Percentiles rank a stretch among this genome's conserved stretches.
Conservation (phyloP, 2,113 vertebrate species). For the Sylvilagus bachmani region DNA sequence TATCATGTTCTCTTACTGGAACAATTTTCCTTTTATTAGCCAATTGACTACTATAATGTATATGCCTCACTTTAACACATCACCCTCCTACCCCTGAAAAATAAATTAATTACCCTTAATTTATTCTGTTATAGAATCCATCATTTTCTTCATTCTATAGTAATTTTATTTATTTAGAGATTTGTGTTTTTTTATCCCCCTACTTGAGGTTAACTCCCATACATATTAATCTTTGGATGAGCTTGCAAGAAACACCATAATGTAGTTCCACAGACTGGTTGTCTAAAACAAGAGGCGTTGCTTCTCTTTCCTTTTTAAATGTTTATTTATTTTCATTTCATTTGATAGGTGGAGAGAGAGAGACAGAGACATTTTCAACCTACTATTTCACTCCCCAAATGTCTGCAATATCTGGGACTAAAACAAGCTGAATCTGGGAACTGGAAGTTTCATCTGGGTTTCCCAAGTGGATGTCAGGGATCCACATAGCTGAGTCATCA, state of each 20-base stretch:
- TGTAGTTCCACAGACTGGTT: not conserved
- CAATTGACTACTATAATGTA: not conserved
- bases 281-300: not conserved
- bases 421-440: too few relatives aligned
- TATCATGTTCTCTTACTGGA: not conserved
- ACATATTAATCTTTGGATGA: not conserved
- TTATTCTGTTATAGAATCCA: too few relatives aligned
- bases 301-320: too few relatives aligned
- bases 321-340: too few relatives aligned
- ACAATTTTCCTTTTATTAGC: conserved; percentile 14
- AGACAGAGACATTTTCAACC: too few relatives aligned
- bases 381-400: too few relatives aligned
- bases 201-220: not conserved
- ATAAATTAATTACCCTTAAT: not conserved
- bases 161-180: not conserved
- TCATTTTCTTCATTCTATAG: not conserved
- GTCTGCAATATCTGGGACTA: too few relatives aligned
- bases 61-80: not conserved
- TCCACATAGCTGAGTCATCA: too few relatives aligned
- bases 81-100: not conserved
- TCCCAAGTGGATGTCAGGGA: too few relatives aligned
- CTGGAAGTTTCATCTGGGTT: too few relatives aligned
- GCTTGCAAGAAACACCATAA: not conserved
- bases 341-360: too few relatives aligned
- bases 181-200: not conserved